phyloP scores from a whole-genome alignment of 2,888 invertebrate species.

The Timema podura region DNA sequence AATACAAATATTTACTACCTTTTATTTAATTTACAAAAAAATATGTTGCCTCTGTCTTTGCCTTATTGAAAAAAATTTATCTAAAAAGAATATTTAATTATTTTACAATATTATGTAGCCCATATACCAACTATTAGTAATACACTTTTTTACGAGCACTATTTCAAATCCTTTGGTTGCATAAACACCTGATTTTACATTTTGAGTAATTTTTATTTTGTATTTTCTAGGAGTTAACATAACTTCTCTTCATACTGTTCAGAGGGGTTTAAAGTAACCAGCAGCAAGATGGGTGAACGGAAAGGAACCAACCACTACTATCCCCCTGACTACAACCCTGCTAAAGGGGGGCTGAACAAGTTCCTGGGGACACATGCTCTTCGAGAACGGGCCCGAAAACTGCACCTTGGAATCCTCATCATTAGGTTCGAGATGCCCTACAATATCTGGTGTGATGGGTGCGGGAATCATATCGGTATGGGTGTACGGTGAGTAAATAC shows the following conservation, averaged over 20 bases:
- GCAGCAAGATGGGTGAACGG: slow-evolving; percentile 83
- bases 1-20: too few species aligned
- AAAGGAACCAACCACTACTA: slow-evolving; percentile 98
- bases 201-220: too few species aligned
- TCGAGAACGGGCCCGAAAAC: slow-evolving; percentile 91
- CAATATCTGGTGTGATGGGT: slow-evolving; percentile 99
- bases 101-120: too few species aligned
- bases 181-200: too few species aligned
- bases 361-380: slow-evolving; percentile 93
- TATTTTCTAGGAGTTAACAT: slow-evolving; percentile 3
- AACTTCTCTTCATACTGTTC: neutral
- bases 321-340: slow-evolving; percentile 97
- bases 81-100: too few species aligned
- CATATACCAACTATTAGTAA: too few species aligned
- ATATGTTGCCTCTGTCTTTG: too few species aligned
- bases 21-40: too few species aligned
- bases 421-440: slow-evolving; percentile 99
- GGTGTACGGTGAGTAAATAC: slow-evolving; percentile 65
- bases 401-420: slow-evolving; percentile 90
- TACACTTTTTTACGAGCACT: too few species aligned
- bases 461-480: slow-evolving; percentile 98
- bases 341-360: slow-evolving; percentile 89
- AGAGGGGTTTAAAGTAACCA: neutral
- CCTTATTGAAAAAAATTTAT: too few species aligned
- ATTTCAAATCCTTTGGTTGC: too few species aligned